These are phyloP conservation scores for Drosophila nr. medialis DNA, from an alignment of 2,888 invertebrate species.

Conservation along the genomic window DNA sequence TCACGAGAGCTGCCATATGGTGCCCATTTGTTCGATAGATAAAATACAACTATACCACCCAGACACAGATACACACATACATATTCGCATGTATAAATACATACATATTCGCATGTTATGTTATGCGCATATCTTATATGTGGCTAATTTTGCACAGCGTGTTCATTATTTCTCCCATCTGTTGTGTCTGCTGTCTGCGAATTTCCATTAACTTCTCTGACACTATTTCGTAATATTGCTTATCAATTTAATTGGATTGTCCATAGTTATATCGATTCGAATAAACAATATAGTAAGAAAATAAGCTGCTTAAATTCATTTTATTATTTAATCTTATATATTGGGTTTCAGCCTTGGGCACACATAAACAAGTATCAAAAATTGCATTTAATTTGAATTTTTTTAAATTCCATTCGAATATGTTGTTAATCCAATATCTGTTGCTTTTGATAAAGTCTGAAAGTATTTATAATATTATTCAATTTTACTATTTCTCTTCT, in stretches of 20 bases:
- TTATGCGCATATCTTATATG: slow-evolving; percentile 28
- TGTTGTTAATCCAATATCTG: background rate
- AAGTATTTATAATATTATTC: background rate
- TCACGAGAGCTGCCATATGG: slow-evolving; percentile 67
- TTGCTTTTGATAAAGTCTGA: background rate
- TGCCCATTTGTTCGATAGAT: slow-evolving; percentile 49
- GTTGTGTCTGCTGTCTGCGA: slow-evolving; percentile 8
- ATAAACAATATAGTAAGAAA: background rate
- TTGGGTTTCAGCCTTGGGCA: background rate
- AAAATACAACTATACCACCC: background rate
- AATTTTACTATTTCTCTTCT: too few relatives aligned
- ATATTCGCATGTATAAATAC: slow-evolving; percentile 9
- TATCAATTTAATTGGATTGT: background rate
- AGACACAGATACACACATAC: background rate
- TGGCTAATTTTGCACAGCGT: slow-evolving; percentile 44
- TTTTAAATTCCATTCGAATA: background rate
- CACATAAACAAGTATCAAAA: background rate
- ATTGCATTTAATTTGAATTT: background rate
- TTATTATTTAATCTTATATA: background rate
- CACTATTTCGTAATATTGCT: background rate
- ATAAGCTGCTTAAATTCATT: background rate
- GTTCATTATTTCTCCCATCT: slow-evolving; percentile 6
- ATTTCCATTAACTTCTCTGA: slow-evolving; percentile 22
- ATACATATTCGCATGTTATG: slow-evolving; percentile 11
- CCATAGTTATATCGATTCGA: background rate